Evolutionary conservation across 2,797 vertebrate genomes (phyloP), one percentile per base, ranked within the genome.

Genomic region (Peromyscus eremicus): DNA sequence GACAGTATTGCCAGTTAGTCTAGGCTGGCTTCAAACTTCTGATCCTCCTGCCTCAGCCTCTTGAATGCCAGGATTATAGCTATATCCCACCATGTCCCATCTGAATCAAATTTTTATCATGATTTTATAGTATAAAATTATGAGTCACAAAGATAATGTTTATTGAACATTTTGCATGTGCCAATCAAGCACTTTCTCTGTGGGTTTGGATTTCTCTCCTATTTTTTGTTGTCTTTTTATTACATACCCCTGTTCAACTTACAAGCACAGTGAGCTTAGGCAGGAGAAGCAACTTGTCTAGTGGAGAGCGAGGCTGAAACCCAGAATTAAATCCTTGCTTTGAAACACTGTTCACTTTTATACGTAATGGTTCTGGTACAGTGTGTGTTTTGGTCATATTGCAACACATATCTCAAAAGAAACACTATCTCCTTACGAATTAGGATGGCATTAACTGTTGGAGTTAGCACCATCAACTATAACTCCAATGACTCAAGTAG

Each of bases 71-170:
- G 73, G 13, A 79, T 80, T 68, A 8, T 52, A 55, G 49, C 23
- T 68, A 9, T 80, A 46, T 80, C 13, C 16, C 34, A 40, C 16
- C 16, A 21, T 40, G 32, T 17, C 76, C 40, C 10, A 49, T 17
- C 62, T 68, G 66, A 97, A 40, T 85, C 66, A 87, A 71, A 14
- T 85, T 81, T 80, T 92, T 90, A 77, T 52, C 19, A 73, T 62
- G 37, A 83, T 16, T 92, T 89, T 46, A 81, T 88, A 86, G 62
- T 16, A 87, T 49, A 76, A 91, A 57, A 92, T 84, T 62, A 40
- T 12, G 80, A 95, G 77, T 79, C 75, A 64, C 52, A 49, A 92
- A 91, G 76, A 43, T 52, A n/a, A 79, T 49, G 34, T 21, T 62
- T 57, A 23, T 17, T 77, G 19, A 92, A 19, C 89, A 86, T 68